Conservation (phyloP, 2,113 vertebrate genomes). For the Falcunculus frontatus region DNA sequence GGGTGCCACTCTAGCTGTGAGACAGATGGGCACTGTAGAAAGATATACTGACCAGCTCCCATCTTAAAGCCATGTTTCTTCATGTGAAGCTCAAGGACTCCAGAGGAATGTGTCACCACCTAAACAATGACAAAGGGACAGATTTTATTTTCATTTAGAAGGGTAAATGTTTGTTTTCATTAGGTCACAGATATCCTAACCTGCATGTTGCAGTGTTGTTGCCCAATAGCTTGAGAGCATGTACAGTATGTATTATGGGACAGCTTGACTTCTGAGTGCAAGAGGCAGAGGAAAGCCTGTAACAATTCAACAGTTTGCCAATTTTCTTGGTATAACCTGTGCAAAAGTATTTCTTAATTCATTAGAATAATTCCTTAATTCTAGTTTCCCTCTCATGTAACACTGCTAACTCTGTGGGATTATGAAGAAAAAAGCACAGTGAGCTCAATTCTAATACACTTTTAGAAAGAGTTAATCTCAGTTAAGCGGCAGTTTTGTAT, state of each 20-base stretch:
- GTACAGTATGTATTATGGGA: rapidly evolving
- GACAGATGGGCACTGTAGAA: slow-evolving; percentile 75
- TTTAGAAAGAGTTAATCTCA: not conserved
- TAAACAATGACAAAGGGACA: not conserved
- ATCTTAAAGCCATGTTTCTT: slow-evolving; percentile 74
- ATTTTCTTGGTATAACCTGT: not conserved
- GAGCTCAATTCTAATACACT: not conserved
- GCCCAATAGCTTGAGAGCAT: not conserved
- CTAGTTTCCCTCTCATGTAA: not conserved
- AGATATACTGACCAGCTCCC: slow-evolving; percentile 77
- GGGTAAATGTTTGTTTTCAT: not conserved
- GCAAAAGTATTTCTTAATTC: not conserved
- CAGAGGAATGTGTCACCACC: slow-evolving; percentile 76
- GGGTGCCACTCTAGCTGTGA: slow-evolving; percentile 80
- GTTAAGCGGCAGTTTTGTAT: not conserved
- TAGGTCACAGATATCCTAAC: not conserved
- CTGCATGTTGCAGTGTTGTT: not conserved
- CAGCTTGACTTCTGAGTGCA: not conserved
- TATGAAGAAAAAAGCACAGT: not conserved
- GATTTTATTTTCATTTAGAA: not conserved
- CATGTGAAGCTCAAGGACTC: slow-evolving; percentile 79
- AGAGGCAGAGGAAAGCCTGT: not conserved
- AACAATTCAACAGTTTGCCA: not conserved
- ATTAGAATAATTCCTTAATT: not conserved
- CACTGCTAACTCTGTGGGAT: not conserved